Evolutionary conservation across 2,113 vertebrate genomes (phyloP), one percentile per base, ranked within the genome.

Genomic region (Scatophagus argus): DNA sequence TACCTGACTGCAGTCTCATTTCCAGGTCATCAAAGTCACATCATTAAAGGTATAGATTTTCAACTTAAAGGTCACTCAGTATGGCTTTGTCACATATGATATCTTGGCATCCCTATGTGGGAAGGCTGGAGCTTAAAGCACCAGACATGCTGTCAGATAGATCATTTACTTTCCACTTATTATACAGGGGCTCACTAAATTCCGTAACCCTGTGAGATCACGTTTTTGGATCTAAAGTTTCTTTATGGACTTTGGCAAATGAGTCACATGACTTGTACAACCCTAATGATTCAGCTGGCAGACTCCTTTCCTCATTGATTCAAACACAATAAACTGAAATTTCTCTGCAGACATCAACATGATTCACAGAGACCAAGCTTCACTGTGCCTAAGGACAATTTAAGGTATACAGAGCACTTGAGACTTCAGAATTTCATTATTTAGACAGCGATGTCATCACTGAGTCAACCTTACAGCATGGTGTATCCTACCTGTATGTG

Each of bases 381-480:
- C 36, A 73, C 34, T 74, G 47, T 64, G 66, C 81, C 65, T 59
- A 25, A 47, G n/a, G 77, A 63, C 46, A 65, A 43, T 25, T 54
- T 66, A 71, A 73, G 43, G 58, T 78, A 82, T 76, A 82, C 58
- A 34, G 61, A 56, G 49, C 56, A 62, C 49, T 38, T 29, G 38
- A 66, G 65, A 72, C 29, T 27, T 66, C 46, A 62, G 38, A 71
- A 78, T 83, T 85, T 76, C 52, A 86, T 89, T 84, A 80, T 78
- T 85, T 71, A 88, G 69, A 62, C 69, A 14, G 64, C 79, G 85
- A 89, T 73, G 64, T 13, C 83, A 58, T 78, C 74, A 77, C 64
- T 87, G 73, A 91, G 58, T 88, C 82, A 88, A 62, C 31, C 74
- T 49, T 67, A 49, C 52, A 52, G 58, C 25, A 49, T 31, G 69